phyloP scores from a whole-genome alignment of 2,797 vertebrate species.

The Cercopithecus petaurista region DNA sequence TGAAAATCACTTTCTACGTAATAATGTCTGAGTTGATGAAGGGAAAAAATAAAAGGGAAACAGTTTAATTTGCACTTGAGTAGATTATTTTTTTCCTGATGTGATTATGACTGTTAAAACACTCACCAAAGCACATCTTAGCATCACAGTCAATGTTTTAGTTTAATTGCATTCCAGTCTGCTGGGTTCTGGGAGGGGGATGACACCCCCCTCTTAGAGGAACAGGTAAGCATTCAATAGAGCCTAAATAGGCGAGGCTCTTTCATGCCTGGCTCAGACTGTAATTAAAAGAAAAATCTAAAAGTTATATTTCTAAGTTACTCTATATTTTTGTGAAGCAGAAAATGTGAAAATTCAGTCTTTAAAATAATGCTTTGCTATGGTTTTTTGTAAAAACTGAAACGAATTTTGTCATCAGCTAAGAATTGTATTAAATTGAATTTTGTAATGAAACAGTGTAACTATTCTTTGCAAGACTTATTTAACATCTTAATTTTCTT shows the following conservation, averaged over 20 bases:
- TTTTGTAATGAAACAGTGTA: constrained; percentile 55
- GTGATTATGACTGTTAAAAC: neutral
- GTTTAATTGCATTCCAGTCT: neutral
- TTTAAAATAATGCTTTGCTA: neutral
- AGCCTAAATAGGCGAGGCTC: neutral
- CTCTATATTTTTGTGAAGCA: neutral
- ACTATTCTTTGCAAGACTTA: constrained; percentile 10
- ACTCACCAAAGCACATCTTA: neutral
- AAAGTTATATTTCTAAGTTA: neutral
- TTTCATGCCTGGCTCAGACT: neutral
- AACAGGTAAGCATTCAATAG: neutral
- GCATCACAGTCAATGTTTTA: neutral
- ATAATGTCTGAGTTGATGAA: neutral
- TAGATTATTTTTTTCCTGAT: constrained; percentile 38
- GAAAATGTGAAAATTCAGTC: neutral
- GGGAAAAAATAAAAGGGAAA: neutral
- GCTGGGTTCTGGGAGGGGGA: neutral
- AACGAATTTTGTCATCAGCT: constrained; percentile 25
- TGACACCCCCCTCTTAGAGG: neutral
- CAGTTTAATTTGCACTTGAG: neutral
- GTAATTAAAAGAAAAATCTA: neutral
- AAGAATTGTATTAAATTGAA: constrained; percentile 53
- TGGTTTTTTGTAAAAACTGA: neutral
- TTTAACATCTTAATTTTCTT: constrained; percentile 72
- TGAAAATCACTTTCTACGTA: constrained; percentile 67